Base-by-base conservation (phyloP, 2,113 vertebrate species). In the Hyla sarda region DNA sequence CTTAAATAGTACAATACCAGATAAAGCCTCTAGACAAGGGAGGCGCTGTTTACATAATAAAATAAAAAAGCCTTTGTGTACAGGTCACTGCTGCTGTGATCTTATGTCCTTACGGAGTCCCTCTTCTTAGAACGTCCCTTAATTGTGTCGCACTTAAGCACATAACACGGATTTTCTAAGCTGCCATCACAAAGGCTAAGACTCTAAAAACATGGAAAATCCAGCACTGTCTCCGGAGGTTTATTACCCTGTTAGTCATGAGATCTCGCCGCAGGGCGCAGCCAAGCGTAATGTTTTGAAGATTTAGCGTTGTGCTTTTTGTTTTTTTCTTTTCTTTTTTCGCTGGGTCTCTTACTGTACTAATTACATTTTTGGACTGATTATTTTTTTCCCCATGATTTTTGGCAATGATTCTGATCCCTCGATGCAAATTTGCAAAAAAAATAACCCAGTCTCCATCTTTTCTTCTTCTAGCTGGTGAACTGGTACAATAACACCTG, bases 371-470 rank as follows among this genome's bases (percentile, higher is more conserved):
- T 77, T 21, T 77, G 48, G 74, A 54, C 2, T 19, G 47, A 58
- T 78, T 8, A 76, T 76, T 76, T 78, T 56, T 78, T 58, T 28
- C 47, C n/a, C 76, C 52, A 37, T 78, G 76, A 78, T 21, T 56
- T 78, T 34, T 78, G 50, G 76, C 76, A 78, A 32, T 21, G 10
- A 14, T 11, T 23, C 19, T 56, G 10, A 58, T 58, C 74, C 74
- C 74, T 32, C 19, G 74, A 30, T 23, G 25, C 19, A 58, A 52
- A 58, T 41, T 79, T 30, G 56, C 32, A n/a, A 41, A 7, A n/a
- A 41, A 7, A 74, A 34, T 58, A 79, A 58, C 11, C 34, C 32
- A 1, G 21, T 37, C 37, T 79, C 76, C 76, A 58, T 37, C 76
- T 37, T n/a, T n/a, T n/a, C 50, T 32, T 12, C 30, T n/a, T 58